Evolutionary conservation across 1,140 invertebrate species (phyloP).

Genomic region (Drosophila repleta): DNA sequence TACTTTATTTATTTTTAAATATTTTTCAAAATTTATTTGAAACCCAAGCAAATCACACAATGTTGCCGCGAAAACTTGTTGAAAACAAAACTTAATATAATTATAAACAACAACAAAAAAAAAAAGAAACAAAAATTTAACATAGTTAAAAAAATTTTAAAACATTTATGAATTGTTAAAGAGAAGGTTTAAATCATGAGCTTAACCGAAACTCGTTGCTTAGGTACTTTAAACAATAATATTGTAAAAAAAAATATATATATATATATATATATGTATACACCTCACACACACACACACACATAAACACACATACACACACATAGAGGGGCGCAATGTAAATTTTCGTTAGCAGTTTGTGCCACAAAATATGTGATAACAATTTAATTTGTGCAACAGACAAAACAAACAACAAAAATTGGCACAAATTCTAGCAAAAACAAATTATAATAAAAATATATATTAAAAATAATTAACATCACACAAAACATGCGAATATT

Average conservation of each 20-base stretch:
- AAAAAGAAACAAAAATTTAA: conserved; percentile 45
- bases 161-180: conserved; percentile 34
- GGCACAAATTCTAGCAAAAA: conserved; percentile 54
- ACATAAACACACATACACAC: conserved; percentile 31
- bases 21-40: conserved; percentile 47
- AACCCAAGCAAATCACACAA: conserved; percentile 32
- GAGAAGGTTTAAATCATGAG: conserved; percentile 38
- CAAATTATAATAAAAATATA: conserved; percentile 38
- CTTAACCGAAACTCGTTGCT: conserved; percentile 46
- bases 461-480: conserved; percentile 47
- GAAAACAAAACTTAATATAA: conserved; percentile 48
- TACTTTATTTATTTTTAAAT: conserved; percentile 69
- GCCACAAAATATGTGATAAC: conserved; percentile 68
- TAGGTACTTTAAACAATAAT: conserved; percentile 43
- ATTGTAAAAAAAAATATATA: conserved; percentile 2
- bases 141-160: conserved; percentile 17
- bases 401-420: conserved; percentile 35
- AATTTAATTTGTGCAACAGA: conserved; percentile 54
- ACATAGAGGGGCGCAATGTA: conserved; percentile 42
- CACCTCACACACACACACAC: conserved; percentile 7
- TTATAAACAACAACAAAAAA: conserved; percentile 34
- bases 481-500: conserved; percentile 66
- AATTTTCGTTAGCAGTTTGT: conserved; percentile 53
- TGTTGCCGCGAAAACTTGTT: conserved; percentile 55
- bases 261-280: conserved; percentile 5